These are phyloP conservation scores for Acrobeloides nanus DNA, from an alignment of 2,888 invertebrate genomes.

Conservation along the genomic window DNA sequence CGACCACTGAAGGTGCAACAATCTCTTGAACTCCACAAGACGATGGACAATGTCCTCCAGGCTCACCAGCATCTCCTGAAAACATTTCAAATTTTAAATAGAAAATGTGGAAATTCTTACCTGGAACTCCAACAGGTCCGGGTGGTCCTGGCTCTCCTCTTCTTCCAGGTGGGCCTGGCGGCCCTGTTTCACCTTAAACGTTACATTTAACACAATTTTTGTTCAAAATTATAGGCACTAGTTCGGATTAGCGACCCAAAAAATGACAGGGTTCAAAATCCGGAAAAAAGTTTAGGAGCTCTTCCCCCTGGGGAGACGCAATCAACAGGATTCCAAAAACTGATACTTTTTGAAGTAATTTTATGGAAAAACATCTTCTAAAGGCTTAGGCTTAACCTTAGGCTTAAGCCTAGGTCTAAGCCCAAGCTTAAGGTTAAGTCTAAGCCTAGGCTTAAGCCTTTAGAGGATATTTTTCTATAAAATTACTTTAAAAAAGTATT, in stretches of 20 bases:
- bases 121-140: slow-evolving; percentile 50
- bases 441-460: too few relatives aligned
- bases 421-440: too few relatives aligned
- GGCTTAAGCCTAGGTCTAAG: too few relatives aligned
- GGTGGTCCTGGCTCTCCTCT: slow-evolving; percentile 47
- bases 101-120: slow-evolving; percentile 25
- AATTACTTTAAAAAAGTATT: too few relatives aligned
- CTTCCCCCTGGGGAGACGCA: too few relatives aligned
- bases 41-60: slow-evolving; percentile 51
- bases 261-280: neutral
- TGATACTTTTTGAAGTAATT: too few relatives aligned
- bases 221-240: slow-evolving; percentile 6
- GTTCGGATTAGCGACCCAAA: neutral
- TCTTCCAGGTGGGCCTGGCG: slow-evolving; percentile 41
- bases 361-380: too few relatives aligned
- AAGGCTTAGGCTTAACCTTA: too few relatives aligned
- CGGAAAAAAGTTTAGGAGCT: too few relatives aligned
- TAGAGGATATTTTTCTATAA: too few relatives aligned
- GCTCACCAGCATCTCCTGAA: slow-evolving; percentile 31
- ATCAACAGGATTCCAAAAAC: too few relatives aligned
- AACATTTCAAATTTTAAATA: neutral
- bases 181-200: slow-evolving; percentile 46
- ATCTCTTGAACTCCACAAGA: slow-evolving; percentile 52
- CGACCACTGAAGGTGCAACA: slow-evolving; percentile 46
- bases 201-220: too few relatives aligned